phyloP scores from a whole-genome alignment of 2,113 vertebrate genomes.

The Athene noctua region DNA sequence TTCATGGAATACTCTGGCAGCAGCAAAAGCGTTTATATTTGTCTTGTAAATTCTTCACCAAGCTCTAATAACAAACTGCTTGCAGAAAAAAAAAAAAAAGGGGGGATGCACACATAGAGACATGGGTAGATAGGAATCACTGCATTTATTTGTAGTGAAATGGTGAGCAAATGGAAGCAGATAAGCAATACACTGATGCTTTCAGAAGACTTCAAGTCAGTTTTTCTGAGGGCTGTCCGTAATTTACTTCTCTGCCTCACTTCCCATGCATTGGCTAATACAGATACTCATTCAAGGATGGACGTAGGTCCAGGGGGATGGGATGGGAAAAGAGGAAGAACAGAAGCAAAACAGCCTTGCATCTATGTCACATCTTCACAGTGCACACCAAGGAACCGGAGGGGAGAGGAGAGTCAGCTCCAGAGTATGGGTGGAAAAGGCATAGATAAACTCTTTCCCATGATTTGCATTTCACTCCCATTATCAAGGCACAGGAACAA shows the following conservation, averaged over 20 bases:
- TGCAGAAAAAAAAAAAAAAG: not conserved
- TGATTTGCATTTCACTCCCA: not conserved
- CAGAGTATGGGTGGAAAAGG: not conserved
- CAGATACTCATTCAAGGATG: not conserved
- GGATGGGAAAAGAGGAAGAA: not conserved
- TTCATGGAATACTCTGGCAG: conserved; percentile 9
- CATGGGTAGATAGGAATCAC: not conserved
- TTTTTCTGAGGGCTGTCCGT: not conserved
- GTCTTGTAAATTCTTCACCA: conserved; percentile 1
- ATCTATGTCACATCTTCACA: rapidly evolving
- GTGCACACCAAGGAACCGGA: not conserved
- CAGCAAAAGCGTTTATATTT: not conserved
- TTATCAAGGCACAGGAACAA: not conserved
- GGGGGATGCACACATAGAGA: not conserved
- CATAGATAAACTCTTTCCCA: not conserved
- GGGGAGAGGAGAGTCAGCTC: not conserved
- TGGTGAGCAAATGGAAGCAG: not conserved
- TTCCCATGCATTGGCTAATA: not conserved
- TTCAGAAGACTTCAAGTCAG: not conserved
- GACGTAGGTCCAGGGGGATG: not conserved
- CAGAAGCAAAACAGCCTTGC: not conserved
- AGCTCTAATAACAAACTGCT: not conserved
- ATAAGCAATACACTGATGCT: not conserved
- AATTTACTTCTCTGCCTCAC: not conserved
- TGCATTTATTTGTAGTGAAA: not conserved